Evolutionary conservation across 2,113 vertebrate genomes (phyloP).

Genomic region (Rutilus rutilus): DNA sequence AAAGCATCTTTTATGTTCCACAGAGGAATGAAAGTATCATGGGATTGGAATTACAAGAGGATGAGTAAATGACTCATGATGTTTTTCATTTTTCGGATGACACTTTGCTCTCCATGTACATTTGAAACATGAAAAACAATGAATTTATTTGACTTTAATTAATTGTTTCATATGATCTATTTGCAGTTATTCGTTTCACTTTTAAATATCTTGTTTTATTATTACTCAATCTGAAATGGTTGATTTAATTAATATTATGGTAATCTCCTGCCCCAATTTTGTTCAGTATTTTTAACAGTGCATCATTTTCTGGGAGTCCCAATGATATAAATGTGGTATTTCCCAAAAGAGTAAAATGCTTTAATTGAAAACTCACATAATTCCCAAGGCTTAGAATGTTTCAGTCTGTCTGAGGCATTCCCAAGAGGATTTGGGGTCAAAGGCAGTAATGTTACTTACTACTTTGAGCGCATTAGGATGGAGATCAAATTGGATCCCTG

Average conservation of each 20-base stretch:
- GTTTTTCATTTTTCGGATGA: neutral
- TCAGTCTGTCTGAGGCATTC: slow-evolving; percentile 51
- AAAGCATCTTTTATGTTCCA: neutral
- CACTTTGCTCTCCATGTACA: neutral
- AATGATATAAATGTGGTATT: neutral
- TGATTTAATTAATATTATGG: neutral
- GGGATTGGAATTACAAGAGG: neutral
- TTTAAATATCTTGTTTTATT: neutral
- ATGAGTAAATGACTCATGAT: neutral
- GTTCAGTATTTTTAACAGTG: neutral
- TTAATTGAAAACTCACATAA: neutral
- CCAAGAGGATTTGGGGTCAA: slow-evolving; percentile 65
- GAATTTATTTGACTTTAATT: neutral
- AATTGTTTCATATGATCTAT: neutral
- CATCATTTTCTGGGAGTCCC: neutral
- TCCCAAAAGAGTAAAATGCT: neutral
- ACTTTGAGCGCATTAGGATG: slow-evolving; percentile 49
- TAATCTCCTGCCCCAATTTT: neutral
- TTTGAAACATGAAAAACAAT: neutral
- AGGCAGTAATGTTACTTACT: slow-evolving; percentile 69
- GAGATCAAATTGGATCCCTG: neutral
- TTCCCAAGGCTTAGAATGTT: neutral
- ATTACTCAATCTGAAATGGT: neutral
- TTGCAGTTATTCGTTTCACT: neutral
- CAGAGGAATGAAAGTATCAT: neutral